Percentiles rank a stretch among this genome's conserved stretches.
Conservation (phyloP, 2,797 vertebrate species). For the Notoglanidium macrostoma region DNA sequence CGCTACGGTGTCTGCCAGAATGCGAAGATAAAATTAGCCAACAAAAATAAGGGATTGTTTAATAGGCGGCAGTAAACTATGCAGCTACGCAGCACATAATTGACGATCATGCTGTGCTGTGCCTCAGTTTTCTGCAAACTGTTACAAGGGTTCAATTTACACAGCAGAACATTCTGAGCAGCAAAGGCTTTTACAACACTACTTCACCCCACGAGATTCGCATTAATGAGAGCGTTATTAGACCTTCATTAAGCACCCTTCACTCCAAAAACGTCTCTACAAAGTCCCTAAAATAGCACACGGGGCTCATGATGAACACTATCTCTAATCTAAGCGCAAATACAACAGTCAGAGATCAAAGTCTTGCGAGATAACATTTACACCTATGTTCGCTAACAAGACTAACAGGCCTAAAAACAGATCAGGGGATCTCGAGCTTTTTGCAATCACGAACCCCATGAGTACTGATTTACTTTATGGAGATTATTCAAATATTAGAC, state of each 20-base stretch:
- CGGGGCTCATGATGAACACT: conserved; percentile 19
- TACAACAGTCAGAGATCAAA: conserved; percentile 23
- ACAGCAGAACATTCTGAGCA: conserved; percentile 35
- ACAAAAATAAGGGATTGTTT: conserved; percentile 39
- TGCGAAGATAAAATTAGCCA: conserved; percentile 39
- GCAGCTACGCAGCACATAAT: conserved; percentile 36
- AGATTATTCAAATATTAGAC: background rate
- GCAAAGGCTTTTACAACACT: conserved; percentile 32
- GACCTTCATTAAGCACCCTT: conserved; percentile 38
- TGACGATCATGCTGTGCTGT: conserved; percentile 40
- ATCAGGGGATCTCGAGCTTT: background rate
- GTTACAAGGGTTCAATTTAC: conserved; percentile 38
- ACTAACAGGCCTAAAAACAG: background rate
- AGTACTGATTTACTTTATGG: background rate
- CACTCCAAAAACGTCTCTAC: conserved; percentile 18
- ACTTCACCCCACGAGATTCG: conserved; percentile 20
- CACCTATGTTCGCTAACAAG: no score
- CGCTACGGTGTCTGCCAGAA: background rate
- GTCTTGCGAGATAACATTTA: conserved; percentile 23
- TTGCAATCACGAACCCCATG: background rate
- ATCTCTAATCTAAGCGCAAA: background rate
- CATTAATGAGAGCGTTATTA: conserved; percentile 49
- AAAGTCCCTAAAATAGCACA: conserved; percentile 46
- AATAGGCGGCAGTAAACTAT: conserved; percentile 26
- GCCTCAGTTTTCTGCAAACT: conserved; percentile 40